A percentile compares a stretch with the other conserved stretches of the same genome.
Conservation (phyloP, 2,797 vertebrate genomes). For the Otus scops region DNA sequence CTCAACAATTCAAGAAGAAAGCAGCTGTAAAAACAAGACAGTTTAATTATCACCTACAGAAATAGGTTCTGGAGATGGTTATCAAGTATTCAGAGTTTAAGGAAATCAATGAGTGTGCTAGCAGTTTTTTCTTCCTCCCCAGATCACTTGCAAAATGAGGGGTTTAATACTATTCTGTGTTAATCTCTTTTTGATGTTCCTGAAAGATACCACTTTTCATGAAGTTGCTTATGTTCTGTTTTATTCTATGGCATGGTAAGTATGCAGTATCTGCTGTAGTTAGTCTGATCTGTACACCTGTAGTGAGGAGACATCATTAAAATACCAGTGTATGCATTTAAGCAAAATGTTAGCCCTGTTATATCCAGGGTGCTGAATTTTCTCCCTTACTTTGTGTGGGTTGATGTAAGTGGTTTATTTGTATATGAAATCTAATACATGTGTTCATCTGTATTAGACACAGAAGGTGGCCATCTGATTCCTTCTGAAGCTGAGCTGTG, state of each 20-base stretch:
- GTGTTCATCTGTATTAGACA: neutral
- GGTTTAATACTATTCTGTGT: neutral
- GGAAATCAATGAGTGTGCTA: neutral
- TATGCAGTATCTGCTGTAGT: neutral
- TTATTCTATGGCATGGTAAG: neutral
- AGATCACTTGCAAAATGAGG: neutral
- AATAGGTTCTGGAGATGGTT: neutral
- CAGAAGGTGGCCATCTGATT: neutral
- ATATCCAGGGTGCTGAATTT: neutral
- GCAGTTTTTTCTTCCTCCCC: neutral
- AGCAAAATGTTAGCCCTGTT: neutral
- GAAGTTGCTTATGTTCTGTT: neutral
- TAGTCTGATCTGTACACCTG: neutral
- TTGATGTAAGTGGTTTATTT: neutral
- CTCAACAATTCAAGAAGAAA: neutral
- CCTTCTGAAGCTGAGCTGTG: neutral
- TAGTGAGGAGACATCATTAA: neutral
- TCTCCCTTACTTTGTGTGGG: neutral
- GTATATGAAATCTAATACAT: neutral
- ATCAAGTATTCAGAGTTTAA: neutral
- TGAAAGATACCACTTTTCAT: neutral
- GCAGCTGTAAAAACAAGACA: neutral
- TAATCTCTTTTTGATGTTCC: neutral
- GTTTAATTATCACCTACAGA: neutral
- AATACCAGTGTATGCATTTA: neutral